phyloP scores from a whole-genome alignment of 2,888 invertebrate species.

The Andrena chrysosceles region DNA sequence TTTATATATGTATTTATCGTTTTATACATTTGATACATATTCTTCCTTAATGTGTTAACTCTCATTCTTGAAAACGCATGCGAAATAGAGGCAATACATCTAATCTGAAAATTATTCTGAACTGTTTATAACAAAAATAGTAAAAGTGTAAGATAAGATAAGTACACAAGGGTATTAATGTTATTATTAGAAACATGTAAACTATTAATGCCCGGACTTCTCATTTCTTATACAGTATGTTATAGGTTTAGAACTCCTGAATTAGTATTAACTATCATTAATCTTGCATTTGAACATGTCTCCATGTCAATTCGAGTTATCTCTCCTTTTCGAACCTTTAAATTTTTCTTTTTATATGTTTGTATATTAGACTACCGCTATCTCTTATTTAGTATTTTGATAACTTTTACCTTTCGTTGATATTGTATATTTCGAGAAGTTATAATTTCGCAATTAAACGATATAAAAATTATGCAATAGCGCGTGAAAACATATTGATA shows the following conservation, averaged over 20 bases:
- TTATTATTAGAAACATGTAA: slow-evolving; percentile 55
- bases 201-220: slow-evolving; percentile 47
- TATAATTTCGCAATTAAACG: slow-evolving; percentile 34
- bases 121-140: slow-evolving; percentile 66
- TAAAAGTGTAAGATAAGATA: slow-evolving; percentile 54
- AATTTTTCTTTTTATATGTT: slow-evolving; percentile 69
- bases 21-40: slow-evolving; percentile 17
- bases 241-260: slow-evolving; percentile 38
- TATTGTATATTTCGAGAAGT: slow-evolving; percentile 17
- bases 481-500: slow-evolving; percentile 25
- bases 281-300: slow-evolving; percentile 42
- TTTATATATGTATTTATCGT: slow-evolving; percentile 19
- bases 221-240: slow-evolving; percentile 49
- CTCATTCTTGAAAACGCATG: slow-evolving; percentile 40
- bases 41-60: slow-evolving; percentile 37
- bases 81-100: slow-evolving; percentile 58
- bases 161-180: slow-evolving; percentile 60
- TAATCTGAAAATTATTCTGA: slow-evolving; percentile 64
- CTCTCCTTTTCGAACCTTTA: slow-evolving; percentile 33
- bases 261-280: slow-evolving; percentile 51
- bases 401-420: slow-evolving; percentile 8
- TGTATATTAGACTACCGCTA: slow-evolving; percentile 55
- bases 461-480: slow-evolving; percentile 54
- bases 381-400: slow-evolving; percentile 46
- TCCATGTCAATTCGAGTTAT: slow-evolving; percentile 23